Percentiles rank a stretch among this genome's conserved stretches.
phyloP scores from a whole-genome alignment of 2,797 vertebrate species.

The Pristis pectinata region DNA sequence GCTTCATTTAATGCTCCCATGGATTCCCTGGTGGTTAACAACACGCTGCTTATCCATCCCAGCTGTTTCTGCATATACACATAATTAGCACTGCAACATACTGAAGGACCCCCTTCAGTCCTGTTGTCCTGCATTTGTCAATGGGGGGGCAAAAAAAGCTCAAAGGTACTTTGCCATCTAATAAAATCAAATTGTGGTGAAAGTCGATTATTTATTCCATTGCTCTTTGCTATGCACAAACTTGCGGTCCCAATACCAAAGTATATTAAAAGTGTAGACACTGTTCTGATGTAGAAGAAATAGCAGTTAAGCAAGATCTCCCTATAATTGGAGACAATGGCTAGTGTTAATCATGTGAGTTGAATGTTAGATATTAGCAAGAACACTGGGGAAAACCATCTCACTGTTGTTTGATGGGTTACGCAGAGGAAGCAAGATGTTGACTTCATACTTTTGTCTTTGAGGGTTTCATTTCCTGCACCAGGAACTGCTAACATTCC shows the following conservation, averaged over 20 bases:
- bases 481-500: no score
- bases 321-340: background rate
- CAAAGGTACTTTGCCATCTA: background rate
- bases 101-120: background rate
- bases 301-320: background rate
- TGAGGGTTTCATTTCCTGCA: no score
- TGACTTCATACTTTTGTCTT: no score
- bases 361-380: background rate
- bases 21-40: background rate
- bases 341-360: background rate
- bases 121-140: background rate
- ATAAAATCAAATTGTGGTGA: background rate
- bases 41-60: background rate
- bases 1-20: background rate
- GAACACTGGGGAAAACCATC: no score
- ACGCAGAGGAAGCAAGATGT: background rate
- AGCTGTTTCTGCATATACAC: conserved; percentile 19
- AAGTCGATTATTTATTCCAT: background rate
- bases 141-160: no score
- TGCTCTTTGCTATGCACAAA: background rate
- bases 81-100: background rate
- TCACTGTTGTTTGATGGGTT: background rate
- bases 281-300: background rate
- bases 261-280: background rate
- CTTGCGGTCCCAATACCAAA: background rate